Percentiles rank a stretch among this genome's conserved stretches.
These are phyloP conservation scores for Phalacrocorax brasilianus DNA, from an alignment of 2,113 vertebrate species.

Conservation along the genomic window DNA sequence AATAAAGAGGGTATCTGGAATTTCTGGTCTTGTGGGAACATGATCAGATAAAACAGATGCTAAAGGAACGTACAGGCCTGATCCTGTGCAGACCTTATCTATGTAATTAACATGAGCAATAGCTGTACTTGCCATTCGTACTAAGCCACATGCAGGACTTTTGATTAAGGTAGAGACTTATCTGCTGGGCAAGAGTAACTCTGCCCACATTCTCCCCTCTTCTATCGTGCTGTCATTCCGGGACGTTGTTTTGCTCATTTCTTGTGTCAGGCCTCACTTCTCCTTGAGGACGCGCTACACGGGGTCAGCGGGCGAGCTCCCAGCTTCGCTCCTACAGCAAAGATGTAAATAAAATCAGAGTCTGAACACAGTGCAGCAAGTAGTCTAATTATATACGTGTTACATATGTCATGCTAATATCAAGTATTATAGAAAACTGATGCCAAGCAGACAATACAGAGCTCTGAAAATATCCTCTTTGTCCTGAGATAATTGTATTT, in stretches of 20 bases:
- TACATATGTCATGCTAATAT: background rate
- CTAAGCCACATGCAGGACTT: background rate
- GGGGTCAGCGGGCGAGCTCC: too few species aligned
- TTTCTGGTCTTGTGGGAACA: background rate
- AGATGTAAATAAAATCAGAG: background rate
- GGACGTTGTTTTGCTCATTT: background rate
- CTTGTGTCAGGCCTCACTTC: background rate
- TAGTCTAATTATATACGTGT: background rate
- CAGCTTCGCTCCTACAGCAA: background rate
- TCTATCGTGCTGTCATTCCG: background rate
- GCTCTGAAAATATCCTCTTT: background rate
- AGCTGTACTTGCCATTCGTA: background rate
- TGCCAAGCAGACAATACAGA: background rate
- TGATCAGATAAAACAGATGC: background rate
- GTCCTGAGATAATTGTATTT: background rate
- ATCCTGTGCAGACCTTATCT: background rate
- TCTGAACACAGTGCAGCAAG: background rate
- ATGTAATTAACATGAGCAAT: background rate
- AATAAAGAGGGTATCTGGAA: background rate
- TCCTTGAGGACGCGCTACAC: accelerated
- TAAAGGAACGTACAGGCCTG: background rate
- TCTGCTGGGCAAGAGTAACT: background rate
- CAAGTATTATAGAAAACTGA: background rate
- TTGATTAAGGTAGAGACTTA: background rate
- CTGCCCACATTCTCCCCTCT: accelerated